phyloP scores from a whole-genome alignment of 1,140 invertebrate species.

The Araneus ventricosus region DNA sequence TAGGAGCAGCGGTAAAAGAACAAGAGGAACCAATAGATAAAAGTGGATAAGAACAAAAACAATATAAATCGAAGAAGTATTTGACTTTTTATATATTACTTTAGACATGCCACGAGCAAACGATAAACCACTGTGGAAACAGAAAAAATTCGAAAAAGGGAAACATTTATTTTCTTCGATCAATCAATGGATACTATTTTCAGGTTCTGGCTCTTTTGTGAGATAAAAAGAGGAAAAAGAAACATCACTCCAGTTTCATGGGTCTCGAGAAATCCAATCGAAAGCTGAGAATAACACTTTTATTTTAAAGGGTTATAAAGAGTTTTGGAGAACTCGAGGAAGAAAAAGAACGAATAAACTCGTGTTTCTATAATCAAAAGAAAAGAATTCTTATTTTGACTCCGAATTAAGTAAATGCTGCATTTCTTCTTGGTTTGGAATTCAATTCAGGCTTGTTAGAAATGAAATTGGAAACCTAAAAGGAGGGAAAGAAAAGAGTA shows the following conservation, averaged over 20 bases:
- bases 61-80: too few relatives aligned
- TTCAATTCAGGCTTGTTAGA: not conserved
- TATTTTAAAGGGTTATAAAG: not conserved
- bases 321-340: not conserved
- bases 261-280: not conserved
- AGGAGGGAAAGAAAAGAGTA: too few relatives aligned
- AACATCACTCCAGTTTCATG: not conserved
- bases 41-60: too few relatives aligned
- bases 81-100: too few relatives aligned
- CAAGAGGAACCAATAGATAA: too few relatives aligned
- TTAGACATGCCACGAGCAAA: too few relatives aligned
- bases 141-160: too few relatives aligned
- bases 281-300: not conserved
- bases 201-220: too few relatives aligned
- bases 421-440: not conserved
- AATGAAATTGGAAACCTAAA: not conserved
- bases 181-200: too few relatives aligned
- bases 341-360: not conserved
- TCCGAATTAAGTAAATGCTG: not conserved
- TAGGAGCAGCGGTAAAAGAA: too few relatives aligned
- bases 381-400: not conserved
- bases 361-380: not conserved
- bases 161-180: too few relatives aligned
- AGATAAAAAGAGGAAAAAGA: not conserved
- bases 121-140: too few relatives aligned